phyloP scores from a whole-genome alignment of 2,888 invertebrate species.

The Campopleginae sp. region DNA sequence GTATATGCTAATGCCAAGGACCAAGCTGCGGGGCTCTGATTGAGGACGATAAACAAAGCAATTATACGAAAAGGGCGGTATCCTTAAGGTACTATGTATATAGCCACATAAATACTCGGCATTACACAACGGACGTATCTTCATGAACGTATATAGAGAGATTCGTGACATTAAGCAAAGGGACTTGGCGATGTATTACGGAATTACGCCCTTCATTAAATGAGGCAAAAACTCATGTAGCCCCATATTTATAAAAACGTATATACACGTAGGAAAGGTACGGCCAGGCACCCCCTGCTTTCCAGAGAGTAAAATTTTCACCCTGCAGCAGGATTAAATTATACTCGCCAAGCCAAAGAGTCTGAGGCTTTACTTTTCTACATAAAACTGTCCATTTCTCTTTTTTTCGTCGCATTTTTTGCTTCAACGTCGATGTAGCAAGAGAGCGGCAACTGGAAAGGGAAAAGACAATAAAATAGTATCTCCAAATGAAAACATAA shows the following conservation, averaged over 20 bases:
- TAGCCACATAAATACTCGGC: background rate
- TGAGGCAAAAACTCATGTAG: background rate
- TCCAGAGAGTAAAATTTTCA: constrained; percentile 12
- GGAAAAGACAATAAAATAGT: constrained; percentile 65
- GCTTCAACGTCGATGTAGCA: background rate
- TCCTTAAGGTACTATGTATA: constrained; percentile 64
- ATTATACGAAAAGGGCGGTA: constrained; percentile 81
- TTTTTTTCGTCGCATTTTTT: constrained; percentile 1
- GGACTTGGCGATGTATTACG: background rate
- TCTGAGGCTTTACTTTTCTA: constrained; percentile 39
- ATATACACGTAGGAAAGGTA: constrained; percentile 54
- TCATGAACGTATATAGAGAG: background rate
- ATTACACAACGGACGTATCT: background rate
- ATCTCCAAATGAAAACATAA: constrained; percentile 67
- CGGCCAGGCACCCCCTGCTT: constrained; percentile 57
- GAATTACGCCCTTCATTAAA: background rate
- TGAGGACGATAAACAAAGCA: constrained; percentile 83
- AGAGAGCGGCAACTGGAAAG: background rate
- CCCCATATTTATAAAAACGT: background rate
- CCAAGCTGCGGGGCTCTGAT: constrained; percentile 73
- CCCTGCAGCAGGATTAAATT: constrained; percentile 46
- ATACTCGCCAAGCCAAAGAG: constrained; percentile 28
- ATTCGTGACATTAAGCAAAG: background rate
- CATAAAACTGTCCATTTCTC: constrained; percentile 25
- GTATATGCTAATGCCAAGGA: constrained; percentile 80